Evolutionary conservation across 2,888 invertebrate species (phyloP), one percentile per base, ranked within the genome.

Genomic region (Pristionchus exspectatus): DNA sequence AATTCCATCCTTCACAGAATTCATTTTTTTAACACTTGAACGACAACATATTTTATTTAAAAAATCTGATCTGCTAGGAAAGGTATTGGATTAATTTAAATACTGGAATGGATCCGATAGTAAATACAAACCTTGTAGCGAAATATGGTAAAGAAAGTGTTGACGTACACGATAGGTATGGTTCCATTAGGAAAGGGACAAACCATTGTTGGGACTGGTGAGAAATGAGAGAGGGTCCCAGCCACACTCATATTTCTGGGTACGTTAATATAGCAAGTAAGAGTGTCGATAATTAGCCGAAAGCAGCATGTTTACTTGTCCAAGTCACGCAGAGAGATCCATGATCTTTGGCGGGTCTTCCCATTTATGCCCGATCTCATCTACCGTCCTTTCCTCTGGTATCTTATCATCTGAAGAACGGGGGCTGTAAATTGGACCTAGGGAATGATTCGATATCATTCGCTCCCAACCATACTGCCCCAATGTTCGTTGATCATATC

Each of bases 131-230:
- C 30, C 30, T 84, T 54, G 54, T 56, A 18, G 21, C 18, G 54
- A 21, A 84, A 84, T 4, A 84, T 16, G 30, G 56, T 54, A 30
- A 84, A 84, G 56, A 84, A 84, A 0, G 84, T 84, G 84, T 56
- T 84, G 18, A 84, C 84, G 56, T 84, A 84, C 14, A 84, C 84
- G 7, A 84, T 56, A 0, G 84, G 84, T 56, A 84, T 84, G 56
- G 84, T 18, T 30, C 84, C 84, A 27, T 84, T 24, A 27, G 84
- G 56, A 56, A 56, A 84, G 18, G 84, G 84, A 27, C 84, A 84
- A 18, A 24, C 3, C 77, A 77, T 77, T 14, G 30, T 33, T 27
- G 56, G 56, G 56, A 56, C 56, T 56, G 56, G 56, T 56, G 56
- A 18, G 56, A 56, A 56, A 56, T 56, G 56, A 56, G 56, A 56